phyloP scores from a whole-genome alignment of 2,113 vertebrate genomes.

The Psettodes erumei region DNA sequence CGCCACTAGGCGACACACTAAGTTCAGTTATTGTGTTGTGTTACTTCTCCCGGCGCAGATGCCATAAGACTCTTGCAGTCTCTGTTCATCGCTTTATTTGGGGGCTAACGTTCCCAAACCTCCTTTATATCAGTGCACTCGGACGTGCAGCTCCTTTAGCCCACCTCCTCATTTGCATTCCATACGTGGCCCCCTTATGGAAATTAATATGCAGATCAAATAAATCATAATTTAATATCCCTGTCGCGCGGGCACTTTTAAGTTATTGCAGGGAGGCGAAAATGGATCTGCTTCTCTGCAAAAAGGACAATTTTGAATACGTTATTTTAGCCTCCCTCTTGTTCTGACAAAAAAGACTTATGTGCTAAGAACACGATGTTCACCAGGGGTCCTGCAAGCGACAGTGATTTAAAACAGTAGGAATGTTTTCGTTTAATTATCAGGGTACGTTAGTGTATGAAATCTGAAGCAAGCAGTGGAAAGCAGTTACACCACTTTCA shows the following conservation, averaged over 20 bases:
- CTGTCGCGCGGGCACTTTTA: slow-evolving; percentile 11
- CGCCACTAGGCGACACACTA: slow-evolving; percentile 52
- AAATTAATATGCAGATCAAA: slow-evolving; percentile 51
- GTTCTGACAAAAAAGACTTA: too few relatives aligned
- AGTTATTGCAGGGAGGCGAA: slow-evolving; percentile 13
- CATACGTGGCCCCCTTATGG: background rate
- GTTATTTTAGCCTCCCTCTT: too few relatives aligned
- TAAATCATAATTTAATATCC: slow-evolving; percentile 51
- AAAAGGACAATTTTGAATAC: background rate
- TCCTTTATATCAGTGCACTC: slow-evolving; percentile 17
- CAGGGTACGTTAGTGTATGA: background rate
- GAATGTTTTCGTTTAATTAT: background rate
- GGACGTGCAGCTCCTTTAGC: background rate
- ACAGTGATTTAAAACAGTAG: background rate
- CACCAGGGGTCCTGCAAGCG: background rate
- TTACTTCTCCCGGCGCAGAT: slow-evolving; percentile 30
- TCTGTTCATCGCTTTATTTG: slow-evolving; percentile 29
- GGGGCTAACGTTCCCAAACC: slow-evolving; percentile 22
- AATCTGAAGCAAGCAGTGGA: background rate
- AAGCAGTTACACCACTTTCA: background rate
- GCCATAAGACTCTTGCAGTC: slow-evolving; percentile 15
- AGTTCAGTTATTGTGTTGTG: slow-evolving; percentile 15
- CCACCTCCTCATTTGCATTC: slow-evolving; percentile 35
- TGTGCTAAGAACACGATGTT: background rate
- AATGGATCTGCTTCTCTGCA: slow-evolving; percentile 1